A percentile compares a stretch with the other conserved stretches of the same genome.
Conservation (phyloP, 2,797 vertebrate genomes). For the Pseudomugil gertrudae region DNA sequence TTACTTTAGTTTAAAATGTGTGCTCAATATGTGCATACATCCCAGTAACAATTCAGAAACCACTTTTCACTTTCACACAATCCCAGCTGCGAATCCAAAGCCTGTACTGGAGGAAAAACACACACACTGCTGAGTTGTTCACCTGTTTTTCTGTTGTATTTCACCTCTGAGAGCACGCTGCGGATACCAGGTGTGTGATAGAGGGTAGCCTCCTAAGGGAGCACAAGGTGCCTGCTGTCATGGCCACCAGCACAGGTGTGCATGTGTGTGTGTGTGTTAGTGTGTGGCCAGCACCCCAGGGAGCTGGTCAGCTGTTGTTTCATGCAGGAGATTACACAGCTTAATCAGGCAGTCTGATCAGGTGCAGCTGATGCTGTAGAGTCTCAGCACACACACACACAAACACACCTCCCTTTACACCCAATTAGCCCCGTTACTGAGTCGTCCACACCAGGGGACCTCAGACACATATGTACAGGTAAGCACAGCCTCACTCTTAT, state of each 20-base stretch:
- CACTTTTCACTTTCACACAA: constrained; percentile 36
- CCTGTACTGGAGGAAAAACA: constrained; percentile 10
- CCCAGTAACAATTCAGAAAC: constrained; percentile 18
- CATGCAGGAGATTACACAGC: constrained; percentile 89
- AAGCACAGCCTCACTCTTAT: constrained; percentile 85
- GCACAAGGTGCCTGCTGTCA: constrained; percentile 52
- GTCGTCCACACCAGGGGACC: constrained; percentile 87
- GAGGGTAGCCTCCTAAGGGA: constrained; percentile 58
- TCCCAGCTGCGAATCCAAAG: constrained; percentile 44
- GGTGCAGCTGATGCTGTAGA: constrained; percentile 91
- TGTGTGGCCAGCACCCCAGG: constrained; percentile 75
- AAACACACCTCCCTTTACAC: constrained; percentile 86
- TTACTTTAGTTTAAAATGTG: neutral
- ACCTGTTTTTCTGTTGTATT: constrained; percentile 60
- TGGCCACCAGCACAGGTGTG: constrained; percentile 71
- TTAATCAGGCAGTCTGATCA: constrained; percentile 92
- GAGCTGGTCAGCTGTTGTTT: constrained; percentile 91
- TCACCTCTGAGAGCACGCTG: constrained; percentile 63
- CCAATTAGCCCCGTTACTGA: constrained; percentile 95
- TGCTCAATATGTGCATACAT: neutral
- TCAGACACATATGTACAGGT: constrained; percentile 87
- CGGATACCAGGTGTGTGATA: constrained; percentile 70
- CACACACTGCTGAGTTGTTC: constrained; percentile 19
- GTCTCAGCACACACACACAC: constrained; percentile 53
- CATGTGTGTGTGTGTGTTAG: constrained; percentile 39